Percentiles rank a stretch among this genome's conserved stretches.
phyloP scores from a whole-genome alignment of 2,888 invertebrate species.

The Liodrosophila aerea region DNA sequence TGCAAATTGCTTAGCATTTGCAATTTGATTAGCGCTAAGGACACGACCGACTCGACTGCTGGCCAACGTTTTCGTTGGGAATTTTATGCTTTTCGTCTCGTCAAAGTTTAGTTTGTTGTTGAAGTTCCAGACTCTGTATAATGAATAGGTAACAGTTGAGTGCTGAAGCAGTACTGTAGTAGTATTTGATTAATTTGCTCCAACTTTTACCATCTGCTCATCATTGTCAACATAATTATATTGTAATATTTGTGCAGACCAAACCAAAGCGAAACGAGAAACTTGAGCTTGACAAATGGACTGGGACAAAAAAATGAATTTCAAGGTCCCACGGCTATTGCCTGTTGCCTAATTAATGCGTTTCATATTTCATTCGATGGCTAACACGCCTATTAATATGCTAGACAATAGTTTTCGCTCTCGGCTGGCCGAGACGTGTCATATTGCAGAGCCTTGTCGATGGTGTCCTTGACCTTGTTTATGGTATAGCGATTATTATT shows the following conservation, averaged over 20 bases:
- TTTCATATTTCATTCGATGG: conserved; percentile 39
- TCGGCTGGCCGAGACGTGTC: conserved; percentile 2
- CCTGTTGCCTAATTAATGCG: conserved; percentile 66
- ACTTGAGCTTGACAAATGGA: conserved; percentile 64
- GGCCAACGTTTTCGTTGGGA: conserved; percentile 37
- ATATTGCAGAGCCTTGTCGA: background rate
- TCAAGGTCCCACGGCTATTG: conserved; percentile 53
- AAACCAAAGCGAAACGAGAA: conserved; percentile 10
- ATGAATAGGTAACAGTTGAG: conserved; percentile 51
- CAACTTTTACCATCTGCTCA: conserved; percentile 50
- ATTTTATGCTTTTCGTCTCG: conserved; percentile 42
- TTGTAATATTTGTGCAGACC: conserved; percentile 51
- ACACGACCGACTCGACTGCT: conserved; percentile 4
- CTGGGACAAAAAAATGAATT: conserved; percentile 19
- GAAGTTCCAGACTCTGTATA: conserved; percentile 46
- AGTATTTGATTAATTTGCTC: conserved; percentile 60
- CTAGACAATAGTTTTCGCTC: conserved; percentile 35
- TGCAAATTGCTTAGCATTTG: conserved; percentile 51
- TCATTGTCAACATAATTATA: conserved; percentile 56
- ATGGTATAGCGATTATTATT: too few species aligned
- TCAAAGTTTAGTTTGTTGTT: conserved; percentile 28
- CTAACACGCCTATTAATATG: conserved; percentile 49
- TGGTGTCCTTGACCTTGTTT: background rate
- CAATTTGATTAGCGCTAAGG: conserved; percentile 47
- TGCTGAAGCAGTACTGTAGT: conserved; percentile 9